Evolutionary conservation across 1,140 invertebrate genomes (phyloP), one percentile per base, ranked within the genome.

Genomic region (Drosophila miranda): DNA sequence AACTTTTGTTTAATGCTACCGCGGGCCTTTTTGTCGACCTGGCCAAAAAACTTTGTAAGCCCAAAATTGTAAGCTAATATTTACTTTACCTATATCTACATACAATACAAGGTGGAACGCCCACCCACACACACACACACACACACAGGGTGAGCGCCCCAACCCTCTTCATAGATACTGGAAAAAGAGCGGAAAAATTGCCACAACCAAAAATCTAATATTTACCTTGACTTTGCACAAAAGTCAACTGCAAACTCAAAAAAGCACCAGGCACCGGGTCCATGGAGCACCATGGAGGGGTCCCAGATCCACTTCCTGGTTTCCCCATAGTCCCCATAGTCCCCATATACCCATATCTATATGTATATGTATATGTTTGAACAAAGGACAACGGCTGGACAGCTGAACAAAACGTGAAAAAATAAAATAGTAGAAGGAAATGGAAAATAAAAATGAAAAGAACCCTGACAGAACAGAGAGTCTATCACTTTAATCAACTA

Each of bases 401-500:
- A 61, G 73, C 34, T 57, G 30, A 43, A 67, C 45, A 21, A 66
- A 38, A 38, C 11, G 34, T 11, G 54, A 57, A 57, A 42, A 71
- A 11, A 30, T 11, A 30, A 44, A 58, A 38, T 57, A 30, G 53
- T 34, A n/a, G 30, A 58, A 48, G 42, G 51, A 23, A 43, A 53
- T 21, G 44, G 23, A n/a, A n/a, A 6, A 38, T 16, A 71, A 53
- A 48, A 58, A 52, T 44, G 42, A 62, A 50, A 61, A 23, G 48
- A 53, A 46, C 34, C 59, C 72, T 54, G 62, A 57, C 53, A 54
- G 58, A 69, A 38, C 64, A 48, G 64, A 68, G 64, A 68, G 77
- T 83, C 81, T 80, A 86, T 87, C 81, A 81, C 81, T 86, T 86
- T 86, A 87, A 86, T 86, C 81, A 86, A 86, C 81, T 84, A n/a